Conservation (phyloP, 2,797 vertebrate genomes). For the Rhabdomys pumilio region DNA sequence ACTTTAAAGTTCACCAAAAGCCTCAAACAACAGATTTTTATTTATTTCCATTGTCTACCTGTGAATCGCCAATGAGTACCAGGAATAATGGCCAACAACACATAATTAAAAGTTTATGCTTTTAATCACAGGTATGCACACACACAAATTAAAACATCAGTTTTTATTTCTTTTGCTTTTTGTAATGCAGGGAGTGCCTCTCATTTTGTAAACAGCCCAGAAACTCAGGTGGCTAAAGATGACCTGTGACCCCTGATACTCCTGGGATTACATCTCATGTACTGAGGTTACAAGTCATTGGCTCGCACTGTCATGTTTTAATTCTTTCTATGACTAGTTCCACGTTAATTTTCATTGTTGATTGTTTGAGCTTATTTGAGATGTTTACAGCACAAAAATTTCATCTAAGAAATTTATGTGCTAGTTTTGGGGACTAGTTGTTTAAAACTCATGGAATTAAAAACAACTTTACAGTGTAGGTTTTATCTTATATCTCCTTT, state of each 20-base stretch:
- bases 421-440: slow-evolving; percentile 5
- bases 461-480: slow-evolving; percentile 41
- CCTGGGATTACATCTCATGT: neutral
- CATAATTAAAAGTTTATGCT: slow-evolving; percentile 27
- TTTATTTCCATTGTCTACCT: neutral
- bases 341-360: slow-evolving; percentile 38
- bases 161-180: neutral
- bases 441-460: slow-evolving; percentile 50
- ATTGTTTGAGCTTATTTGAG: slow-evolving; percentile 26
- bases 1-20: slow-evolving; percentile 60
- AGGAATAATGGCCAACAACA: neutral
- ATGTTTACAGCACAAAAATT: slow-evolving; percentile 42
- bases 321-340: neutral
- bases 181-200: neutral
- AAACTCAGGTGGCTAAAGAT: neutral
- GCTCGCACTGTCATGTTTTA: neutral
- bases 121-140: neutral
- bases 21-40: neutral
- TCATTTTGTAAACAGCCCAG: neutral
- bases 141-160: neutral
- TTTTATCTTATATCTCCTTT: slow-evolving; percentile 52
- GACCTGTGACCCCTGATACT: neutral
- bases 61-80: neutral
- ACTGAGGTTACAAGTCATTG: neutral
- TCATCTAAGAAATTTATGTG: neutral